Percentiles rank a stretch among this genome's conserved stretches.
These are phyloP conservation scores for Eurytoma californica DNA, from an alignment of 2,888 invertebrate species.

Conservation along the genomic window DNA sequence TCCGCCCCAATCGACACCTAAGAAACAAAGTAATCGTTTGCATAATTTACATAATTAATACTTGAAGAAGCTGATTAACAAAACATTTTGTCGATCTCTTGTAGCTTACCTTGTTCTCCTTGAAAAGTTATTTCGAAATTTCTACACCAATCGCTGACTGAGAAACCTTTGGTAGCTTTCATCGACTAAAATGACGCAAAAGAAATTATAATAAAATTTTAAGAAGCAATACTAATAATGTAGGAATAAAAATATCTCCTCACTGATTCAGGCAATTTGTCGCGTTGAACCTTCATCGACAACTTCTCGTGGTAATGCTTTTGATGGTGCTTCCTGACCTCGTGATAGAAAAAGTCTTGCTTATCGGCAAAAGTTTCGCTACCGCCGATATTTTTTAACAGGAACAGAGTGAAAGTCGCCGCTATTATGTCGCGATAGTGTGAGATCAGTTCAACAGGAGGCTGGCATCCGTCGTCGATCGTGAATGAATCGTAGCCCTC, in stretches of 20 bases:
- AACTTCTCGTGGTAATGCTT: constrained; percentile 92
- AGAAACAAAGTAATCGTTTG: neutral
- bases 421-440: constrained; percentile 93
- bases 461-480: constrained; percentile 94
- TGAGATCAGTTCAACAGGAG: constrained; percentile 87
- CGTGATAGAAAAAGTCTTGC: constrained; percentile 84
- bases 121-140: constrained; percentile 95
- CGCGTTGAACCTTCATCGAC: constrained; percentile 87
- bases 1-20: constrained; percentile 96
- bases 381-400: constrained; percentile 95
- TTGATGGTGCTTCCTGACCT: constrained; percentile 88
- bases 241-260: constrained; percentile 53
- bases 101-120: constrained; percentile 89
- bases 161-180: constrained; percentile 90
- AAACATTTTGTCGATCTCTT: neutral
- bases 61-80: neutral
- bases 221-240: too few relatives aligned
- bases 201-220: constrained; percentile 4
- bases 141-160: constrained; percentile 94
- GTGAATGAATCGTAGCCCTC: constrained; percentile 81
- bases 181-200: constrained; percentile 78
- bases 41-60: neutral
- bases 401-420: constrained; percentile 93
- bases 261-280: constrained; percentile 87
- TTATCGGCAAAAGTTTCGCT: constrained; percentile 93